Percentiles rank a stretch among this genome's conserved stretches.
Conservation (phyloP, 2,113 vertebrate genomes). For the Chunga burmeisteri region DNA sequence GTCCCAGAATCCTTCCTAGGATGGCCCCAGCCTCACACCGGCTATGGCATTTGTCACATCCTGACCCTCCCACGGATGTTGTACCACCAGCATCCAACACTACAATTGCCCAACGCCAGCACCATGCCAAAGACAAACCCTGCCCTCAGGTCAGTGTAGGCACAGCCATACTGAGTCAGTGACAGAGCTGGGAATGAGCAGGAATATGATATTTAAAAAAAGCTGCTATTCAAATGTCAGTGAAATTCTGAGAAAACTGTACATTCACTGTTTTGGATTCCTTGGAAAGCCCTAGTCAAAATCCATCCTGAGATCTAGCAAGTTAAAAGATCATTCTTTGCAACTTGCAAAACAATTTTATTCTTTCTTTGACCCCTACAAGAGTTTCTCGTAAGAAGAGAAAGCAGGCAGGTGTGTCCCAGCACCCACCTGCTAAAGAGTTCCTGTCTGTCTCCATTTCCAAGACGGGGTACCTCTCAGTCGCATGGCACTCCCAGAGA, state of each 20-base stretch:
- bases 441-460: not conserved
- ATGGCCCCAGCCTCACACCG: accelerated
- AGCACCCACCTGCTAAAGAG: not conserved
- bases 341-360: not conserved
- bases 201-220: not conserved
- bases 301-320: not conserved
- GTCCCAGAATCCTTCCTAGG: not conserved
- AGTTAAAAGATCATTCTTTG: not conserved
- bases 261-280: not conserved
- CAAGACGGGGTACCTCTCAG: not conserved
- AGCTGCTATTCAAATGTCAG: not conserved
- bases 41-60: not conserved
- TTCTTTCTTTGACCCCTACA: not conserved
- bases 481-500: accelerated
- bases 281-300: not conserved
- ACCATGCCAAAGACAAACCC: not conserved
- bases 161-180: not conserved
- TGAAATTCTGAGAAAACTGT: not conserved
- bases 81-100: not conserved
- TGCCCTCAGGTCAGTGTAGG: not conserved
- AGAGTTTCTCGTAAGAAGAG: not conserved
- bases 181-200: not conserved
- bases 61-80: too few species aligned
- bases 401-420: not conserved
- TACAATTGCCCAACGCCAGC: accelerated